Base-by-base conservation (phyloP, 2,888 invertebrate species). In the Tanypteryx hageni region DNA sequence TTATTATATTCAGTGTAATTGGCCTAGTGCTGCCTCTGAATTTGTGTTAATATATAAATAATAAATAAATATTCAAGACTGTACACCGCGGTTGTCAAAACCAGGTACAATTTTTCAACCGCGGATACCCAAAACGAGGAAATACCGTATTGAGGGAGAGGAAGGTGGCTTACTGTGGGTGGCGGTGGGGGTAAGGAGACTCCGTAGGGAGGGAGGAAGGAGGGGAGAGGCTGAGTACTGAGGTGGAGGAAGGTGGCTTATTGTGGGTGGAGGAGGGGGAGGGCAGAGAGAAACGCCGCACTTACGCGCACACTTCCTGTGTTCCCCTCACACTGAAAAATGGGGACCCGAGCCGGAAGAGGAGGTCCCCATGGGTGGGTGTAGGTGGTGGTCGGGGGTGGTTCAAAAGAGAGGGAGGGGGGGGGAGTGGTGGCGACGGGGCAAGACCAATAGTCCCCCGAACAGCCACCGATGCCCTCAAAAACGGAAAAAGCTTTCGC, bases 291-390 rank as follows among this genome's bases (percentile, higher is more conserved):
- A 76, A 27, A 76, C 27, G 76, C 76, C 76, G 76, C 76, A 76
- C 76, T 76, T 76, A 27, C 76, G 76, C 76, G 76, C 76, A 76
- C 76, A 76, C 76, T 76, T 76, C 76, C 76, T 76, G 76, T 76
- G 76, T 76, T 44, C 64, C 64, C 64, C 64, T 18, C 18, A n/a
- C 76, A 11, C 76, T 22, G 27, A 76, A 44, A 44, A 27, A 76
- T 13, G 68, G 68, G 22, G 68, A 13, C 68, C 8, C n/a, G 68
- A 18, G 68, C 76, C 76, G 76, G 76, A 76, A 76, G 76, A 27
- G 76, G 76, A 76, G 76, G 76, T 76, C 13, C 76, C 22, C 44
- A 1, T 76, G 76, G 76, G 76, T 76, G 76, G 44, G 44, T 44
- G 44, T 44, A 44, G 44, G 44, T 44, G 44, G 44, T 44, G 44